Base-by-base conservation (phyloP, 2,888 invertebrate genomes). In the Drosophila histrio region DNA sequence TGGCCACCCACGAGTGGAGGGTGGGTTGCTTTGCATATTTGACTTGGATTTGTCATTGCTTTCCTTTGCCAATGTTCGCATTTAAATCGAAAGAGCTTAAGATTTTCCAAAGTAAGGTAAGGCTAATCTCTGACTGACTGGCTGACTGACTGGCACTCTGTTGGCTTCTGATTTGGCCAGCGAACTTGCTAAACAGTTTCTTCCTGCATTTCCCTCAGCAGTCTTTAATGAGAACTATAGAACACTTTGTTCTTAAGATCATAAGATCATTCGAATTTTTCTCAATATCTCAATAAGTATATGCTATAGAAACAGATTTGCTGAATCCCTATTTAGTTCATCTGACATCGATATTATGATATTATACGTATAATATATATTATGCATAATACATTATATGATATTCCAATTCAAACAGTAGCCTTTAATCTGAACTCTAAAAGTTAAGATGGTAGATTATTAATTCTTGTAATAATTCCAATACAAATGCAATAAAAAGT, bases 1-100 rank as follows among this genome's bases (percentile, higher is more conserved):
- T 43, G 32, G 13, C 13, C 15, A 8, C 1, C 15, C n/a, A 21
- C 13, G 5, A 13, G 13, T 19, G 17, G 7, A 8, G 24, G 21
- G 50, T 46, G 56, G 78, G 64, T 80, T 76, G 64, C 60, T 61
- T 21, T 66, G 79, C 79, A 81, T 86, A 82, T 87, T 83, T 88
- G 84, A 89, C 88, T 89, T 87, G 89, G 89, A 89, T 89, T 89
- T 89, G 89, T 87, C 89, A 78, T 77, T 78, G 79, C 74, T 61
- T 72, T 44, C 38, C 46, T 39, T 49, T 39, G 43, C 70, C 71
- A 63, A 57, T 26, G 59, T 41, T 58, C 53, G 65, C 47, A 77
- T 68, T 74, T 67, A 80, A 83, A 83, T 86, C 77, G 83, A 83
- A 86, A 65, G 63, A 72, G 86, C 86, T 83, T 83, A 86, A 85